A percentile compares a stretch with the other conserved stretches of the same genome.
phyloP scores from a whole-genome alignment of 2,888 invertebrate species.

The Sinopyrophorus schimmeli region DNA sequence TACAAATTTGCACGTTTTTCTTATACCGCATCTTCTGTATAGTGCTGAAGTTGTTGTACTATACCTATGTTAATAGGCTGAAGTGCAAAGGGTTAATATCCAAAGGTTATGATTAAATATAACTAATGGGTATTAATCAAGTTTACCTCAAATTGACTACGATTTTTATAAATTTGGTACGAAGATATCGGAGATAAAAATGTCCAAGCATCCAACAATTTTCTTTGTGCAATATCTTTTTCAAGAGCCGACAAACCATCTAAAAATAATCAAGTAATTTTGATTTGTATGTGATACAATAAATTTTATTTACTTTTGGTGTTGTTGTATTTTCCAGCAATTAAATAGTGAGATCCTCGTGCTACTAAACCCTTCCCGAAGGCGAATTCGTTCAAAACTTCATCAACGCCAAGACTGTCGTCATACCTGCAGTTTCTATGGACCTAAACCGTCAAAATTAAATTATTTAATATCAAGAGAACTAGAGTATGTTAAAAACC shows the following conservation, averaged over 20 bases:
- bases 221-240: conserved; percentile 53
- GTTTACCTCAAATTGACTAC: too few relatives aligned
- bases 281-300: not conserved
- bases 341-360: conserved; percentile 64
- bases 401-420: conserved; percentile 87
- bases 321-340: conserved; percentile 44
- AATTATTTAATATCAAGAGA: too few relatives aligned
- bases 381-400: conserved; percentile 80
- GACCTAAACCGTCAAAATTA: conserved; percentile 55
- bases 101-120: too few relatives aligned
- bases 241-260: conserved; percentile 39
- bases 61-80: too few relatives aligned
- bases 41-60: too few relatives aligned
- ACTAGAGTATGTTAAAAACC: conserved; percentile 54
- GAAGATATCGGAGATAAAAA: conserved; percentile 16
- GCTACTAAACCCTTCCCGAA: conserved; percentile 67
- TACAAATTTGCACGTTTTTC: too few relatives aligned
- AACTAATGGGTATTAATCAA: too few relatives aligned
- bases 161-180: too few relatives aligned
- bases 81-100: too few relatives aligned
- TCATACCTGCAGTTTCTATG: conserved; percentile 80
- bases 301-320: not conserved
- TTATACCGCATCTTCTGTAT: too few relatives aligned
- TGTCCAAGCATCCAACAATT: conserved; percentile 47
- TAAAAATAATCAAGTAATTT: not conserved